A percentile compares a stretch with the other conserved stretches of the same genome.
These are phyloP conservation scores for Hystrix brachyura DNA, from an alignment of 2,113 vertebrate genomes.

Conservation along the genomic window DNA sequence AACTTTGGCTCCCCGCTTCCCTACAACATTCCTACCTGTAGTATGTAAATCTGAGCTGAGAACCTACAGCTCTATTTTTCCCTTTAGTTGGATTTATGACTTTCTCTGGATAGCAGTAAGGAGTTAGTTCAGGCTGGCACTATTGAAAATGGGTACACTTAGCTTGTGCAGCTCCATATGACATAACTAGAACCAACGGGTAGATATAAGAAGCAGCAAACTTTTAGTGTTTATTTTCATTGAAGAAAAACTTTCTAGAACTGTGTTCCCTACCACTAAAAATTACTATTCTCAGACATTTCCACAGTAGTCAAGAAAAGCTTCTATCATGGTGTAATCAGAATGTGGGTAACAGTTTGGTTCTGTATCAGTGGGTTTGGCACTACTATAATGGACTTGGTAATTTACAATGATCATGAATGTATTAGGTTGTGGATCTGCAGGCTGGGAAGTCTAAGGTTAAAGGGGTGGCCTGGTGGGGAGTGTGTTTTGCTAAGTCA, in stretches of 20 bases:
- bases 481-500: neutral
- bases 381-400: neutral
- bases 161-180: neutral
- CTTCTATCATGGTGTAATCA: neutral
- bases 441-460: neutral
- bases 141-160: neutral
- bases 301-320: neutral
- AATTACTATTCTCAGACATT: neutral
- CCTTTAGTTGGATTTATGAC: neutral
- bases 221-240: neutral
- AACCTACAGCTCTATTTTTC: neutral
- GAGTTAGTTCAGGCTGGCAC: neutral
- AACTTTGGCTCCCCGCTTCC: neutral
- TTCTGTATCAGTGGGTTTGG: neutral
- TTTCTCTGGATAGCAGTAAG: neutral
- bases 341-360: neutral
- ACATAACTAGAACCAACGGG: neutral
- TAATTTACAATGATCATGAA: neutral
- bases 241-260: neutral
- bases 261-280: neutral
- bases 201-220: neutral
- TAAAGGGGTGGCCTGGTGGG: neutral
- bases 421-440: neutral
- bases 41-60: neutral
- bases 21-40: neutral